Conservation (phyloP, 2,113 vertebrate genomes). For the Burhinus oedicnemus region DNA sequence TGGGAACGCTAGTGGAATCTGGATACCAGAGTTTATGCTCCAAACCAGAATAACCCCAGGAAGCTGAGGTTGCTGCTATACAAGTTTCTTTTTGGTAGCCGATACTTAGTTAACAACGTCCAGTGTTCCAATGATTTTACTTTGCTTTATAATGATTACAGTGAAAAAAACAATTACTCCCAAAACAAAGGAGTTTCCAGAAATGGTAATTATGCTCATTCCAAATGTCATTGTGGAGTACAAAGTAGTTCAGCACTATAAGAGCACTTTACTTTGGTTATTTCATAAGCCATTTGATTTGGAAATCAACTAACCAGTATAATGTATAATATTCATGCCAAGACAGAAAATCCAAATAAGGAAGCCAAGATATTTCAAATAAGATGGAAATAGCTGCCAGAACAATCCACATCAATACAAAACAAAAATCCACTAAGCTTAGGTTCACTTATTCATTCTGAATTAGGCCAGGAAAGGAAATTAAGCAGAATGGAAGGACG, state of each 20-base stretch:
- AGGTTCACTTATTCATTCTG: constrained; percentile 56
- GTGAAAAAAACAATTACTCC: constrained; percentile 14
- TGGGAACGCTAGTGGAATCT: background rate
- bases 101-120: background rate
- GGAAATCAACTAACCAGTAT: constrained; percentile 46
- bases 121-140: background rate
- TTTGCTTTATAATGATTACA: background rate
- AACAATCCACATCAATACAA: constrained; percentile 43
- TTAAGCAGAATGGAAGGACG: background rate
- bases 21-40: background rate
- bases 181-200: constrained; percentile 42
- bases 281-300: constrained; percentile 69
- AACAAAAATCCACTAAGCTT: constrained; percentile 40
- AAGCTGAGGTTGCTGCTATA: background rate
- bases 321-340: constrained; percentile 32
- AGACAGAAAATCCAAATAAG: constrained; percentile 64
- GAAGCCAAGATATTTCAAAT: constrained; percentile 54
- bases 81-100: background rate
- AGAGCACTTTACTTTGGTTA: constrained; percentile 45
- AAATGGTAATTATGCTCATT: constrained; percentile 19
- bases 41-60: background rate
- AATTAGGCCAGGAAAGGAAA: constrained; percentile 38
- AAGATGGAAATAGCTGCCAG: constrained; percentile 52
- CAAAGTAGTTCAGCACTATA: constrained; percentile 46
- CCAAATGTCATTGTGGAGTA: constrained; percentile 15